Evolutionary conservation across 2,797 vertebrate species (phyloP), one percentile per base, ranked within the genome.

Genomic region (Bovichtus diacanthus): DNA sequence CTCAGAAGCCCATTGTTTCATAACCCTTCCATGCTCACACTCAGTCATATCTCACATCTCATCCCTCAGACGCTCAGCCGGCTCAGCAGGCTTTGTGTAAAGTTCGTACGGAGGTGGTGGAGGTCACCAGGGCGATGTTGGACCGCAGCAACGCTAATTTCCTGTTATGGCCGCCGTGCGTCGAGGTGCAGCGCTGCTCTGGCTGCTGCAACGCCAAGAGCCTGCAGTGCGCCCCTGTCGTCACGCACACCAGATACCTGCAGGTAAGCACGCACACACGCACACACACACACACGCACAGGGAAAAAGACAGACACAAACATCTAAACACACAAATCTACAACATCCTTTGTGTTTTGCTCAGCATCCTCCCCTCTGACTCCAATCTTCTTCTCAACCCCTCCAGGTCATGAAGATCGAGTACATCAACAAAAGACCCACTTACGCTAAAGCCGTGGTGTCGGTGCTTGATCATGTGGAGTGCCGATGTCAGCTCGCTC

Each of bases 121-220:
- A 99, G 90, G 96, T 99, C 88, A 97, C 97, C 19, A 92, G 98
- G 68, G 93, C 93, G 58, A 96, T 99, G 96, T 91, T 99, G 51
- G 98, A 99, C 92, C 96, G 96, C 49, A 97, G 96, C 92, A 98
- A 97, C 0, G 97, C 97, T 77, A 96, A 99, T 93, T 99, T 98
- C 46, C 82, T 99, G 83, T 87, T 99, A 72, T 98, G 97, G 97
- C 98, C 98, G 0, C 96, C 97, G 0, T 99, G 98, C 0, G 97
- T 99, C 27, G 98, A 99, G 92, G 98, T 99, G 85, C 97, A 99
- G 92, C 97, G 96, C 72, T 99, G 98, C 90, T 99, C 98, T 0
- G 98, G 98, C 29, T 99, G 98, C 86, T 99, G 98, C 92, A 97
- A 97, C 93, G 96, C 96, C 87, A 97, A 96, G 87, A 96, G 90